Base-by-base conservation (phyloP, 2,113 vertebrate genomes). In the Triplophysa tibetana region DNA sequence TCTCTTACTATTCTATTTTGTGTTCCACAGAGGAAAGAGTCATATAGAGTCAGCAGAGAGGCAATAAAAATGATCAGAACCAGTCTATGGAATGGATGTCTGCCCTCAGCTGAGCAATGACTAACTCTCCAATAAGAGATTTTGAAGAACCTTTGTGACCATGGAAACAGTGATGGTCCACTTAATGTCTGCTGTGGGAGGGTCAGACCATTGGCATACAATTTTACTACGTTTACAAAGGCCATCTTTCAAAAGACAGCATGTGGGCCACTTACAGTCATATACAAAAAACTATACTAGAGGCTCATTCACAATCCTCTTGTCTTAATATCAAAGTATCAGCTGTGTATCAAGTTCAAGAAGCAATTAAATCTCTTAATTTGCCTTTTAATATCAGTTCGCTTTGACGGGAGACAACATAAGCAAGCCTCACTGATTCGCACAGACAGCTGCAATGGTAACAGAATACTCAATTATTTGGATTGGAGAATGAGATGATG, bases 211-310 rank as follows among this genome's bases (percentile, higher is more conserved):
- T 17, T 58, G 54, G 8, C 17, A 58, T 58, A 75, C n/a, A n/a
- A 43, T 0, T 10, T 13, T 21, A 12, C 21, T 58, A 24, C 62
- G 16, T 24, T 21, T n/a, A 62, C 41, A 75, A 63, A 48, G 26
- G 72, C 8, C 23, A 63, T 62, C 16, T 75, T 75, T 75, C 58
- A 75, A 63, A 29, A 63, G 16, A 13, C 14, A 19, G 58, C 21
- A 75, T 50, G 72, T 75, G 41, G 72, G 72, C 10, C 43, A 62
- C 16, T 62, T 38, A 75, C 72, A 61, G 56, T 60, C 54, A 58
- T 58, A 58, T 8, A n/a, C 54, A 24, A 60, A 73, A n/a, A 41
- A 74, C 0, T n/a, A 9, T 21, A 75, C 72, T 45, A 26, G 61
- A 43, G 23, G 38, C 61, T 63, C 72, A 62, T 75, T 75, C 21